These are phyloP conservation scores for Chrysina gloriosa DNA, from an alignment of 2,888 invertebrate species.

Conservation along the genomic window DNA sequence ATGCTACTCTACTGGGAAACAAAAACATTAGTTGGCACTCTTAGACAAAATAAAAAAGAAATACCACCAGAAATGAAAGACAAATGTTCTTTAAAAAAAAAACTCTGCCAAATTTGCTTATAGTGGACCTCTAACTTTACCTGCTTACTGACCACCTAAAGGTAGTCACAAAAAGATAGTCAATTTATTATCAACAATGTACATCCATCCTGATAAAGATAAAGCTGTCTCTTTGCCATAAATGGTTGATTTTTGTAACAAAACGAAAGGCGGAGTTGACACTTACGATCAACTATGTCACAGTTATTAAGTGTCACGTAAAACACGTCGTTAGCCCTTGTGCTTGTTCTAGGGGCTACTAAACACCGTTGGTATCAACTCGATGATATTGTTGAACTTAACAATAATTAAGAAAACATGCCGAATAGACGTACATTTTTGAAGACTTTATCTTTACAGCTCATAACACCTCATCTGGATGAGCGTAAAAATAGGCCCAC, in stretches of 20 bases:
- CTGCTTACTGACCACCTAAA: too few relatives aligned
- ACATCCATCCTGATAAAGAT: background rate
- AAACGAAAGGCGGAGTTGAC: background rate
- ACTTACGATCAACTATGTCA: background rate
- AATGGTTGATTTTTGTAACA: background rate
- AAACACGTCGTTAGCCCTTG: background rate
- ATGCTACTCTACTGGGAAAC: too few relatives aligned
- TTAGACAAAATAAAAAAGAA: too few relatives aligned
- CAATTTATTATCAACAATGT: background rate
- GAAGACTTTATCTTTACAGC: background rate
- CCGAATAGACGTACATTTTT: background rate
- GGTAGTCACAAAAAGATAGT: background rate
- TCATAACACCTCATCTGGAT: background rate
- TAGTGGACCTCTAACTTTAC: too few relatives aligned
- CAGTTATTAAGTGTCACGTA: background rate
- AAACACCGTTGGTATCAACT: too few relatives aligned
- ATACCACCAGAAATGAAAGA: too few relatives aligned
- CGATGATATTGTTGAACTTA: too few relatives aligned
- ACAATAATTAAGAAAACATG: background rate
- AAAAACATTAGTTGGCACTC: too few relatives aligned
- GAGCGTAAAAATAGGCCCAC: background rate
- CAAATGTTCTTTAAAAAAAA: too few relatives aligned
- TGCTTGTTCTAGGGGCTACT: too few relatives aligned
- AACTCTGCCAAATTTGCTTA: too few relatives aligned
- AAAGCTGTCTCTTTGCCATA: background rate